Evolutionary conservation across 2,113 vertebrate species (phyloP).

Genomic region (Oplegnathus fasciatus): DNA sequence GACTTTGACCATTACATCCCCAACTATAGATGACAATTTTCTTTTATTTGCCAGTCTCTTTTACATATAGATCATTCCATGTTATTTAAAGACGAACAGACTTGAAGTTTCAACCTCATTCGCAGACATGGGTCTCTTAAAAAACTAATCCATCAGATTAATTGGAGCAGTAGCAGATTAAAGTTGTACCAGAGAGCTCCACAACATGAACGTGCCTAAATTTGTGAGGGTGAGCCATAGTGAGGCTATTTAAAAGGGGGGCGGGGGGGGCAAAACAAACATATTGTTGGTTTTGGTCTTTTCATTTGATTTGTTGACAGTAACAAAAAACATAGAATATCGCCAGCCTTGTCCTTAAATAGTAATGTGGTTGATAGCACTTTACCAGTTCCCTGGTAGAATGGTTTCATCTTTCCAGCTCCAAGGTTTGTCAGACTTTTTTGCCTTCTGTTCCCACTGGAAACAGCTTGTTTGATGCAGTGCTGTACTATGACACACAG

Average conservation of each 20-base stretch:
- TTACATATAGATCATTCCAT: background rate
- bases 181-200: slow-evolving; percentile 31
- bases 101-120: slow-evolving; percentile 10
- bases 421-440: background rate
- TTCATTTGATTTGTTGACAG: background rate
- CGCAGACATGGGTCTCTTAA: slow-evolving; percentile 10
- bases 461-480: background rate
- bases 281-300: background rate
- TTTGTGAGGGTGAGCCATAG: slow-evolving; percentile 11
- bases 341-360: background rate
- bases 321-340: background rate
- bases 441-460: background rate
- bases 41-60: slow-evolving; percentile 1
- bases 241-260: slow-evolving; percentile 8
- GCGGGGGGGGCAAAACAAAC: background rate
- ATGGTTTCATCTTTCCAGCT: background rate
- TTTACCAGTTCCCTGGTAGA: background rate
- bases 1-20: background rate
- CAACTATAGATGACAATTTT: background rate
- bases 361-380: background rate
- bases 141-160: slow-evolving; percentile 58
- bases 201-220: slow-evolving; percentile 24
- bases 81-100: slow-evolving; percentile 19
- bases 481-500: background rate
- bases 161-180: slow-evolving; percentile 45